These are phyloP conservation scores for Rhagoletis pomonella DNA, from an alignment of 1,140 invertebrate species.

Conservation along the genomic window DNA sequence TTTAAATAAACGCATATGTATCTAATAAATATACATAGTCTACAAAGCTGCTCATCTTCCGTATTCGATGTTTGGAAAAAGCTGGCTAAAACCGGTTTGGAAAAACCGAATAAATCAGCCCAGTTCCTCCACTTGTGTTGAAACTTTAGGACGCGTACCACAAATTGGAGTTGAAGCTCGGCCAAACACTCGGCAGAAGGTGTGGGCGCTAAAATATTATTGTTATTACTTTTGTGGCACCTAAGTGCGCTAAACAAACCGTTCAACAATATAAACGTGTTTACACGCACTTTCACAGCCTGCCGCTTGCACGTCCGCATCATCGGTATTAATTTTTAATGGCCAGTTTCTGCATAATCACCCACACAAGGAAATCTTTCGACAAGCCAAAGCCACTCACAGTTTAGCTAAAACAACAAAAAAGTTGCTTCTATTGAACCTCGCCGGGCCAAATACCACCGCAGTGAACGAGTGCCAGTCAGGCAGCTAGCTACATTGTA, in stretches of 20 bases:
- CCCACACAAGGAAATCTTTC: not conserved
- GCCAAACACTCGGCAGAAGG: no score
- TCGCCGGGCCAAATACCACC: not conserved
- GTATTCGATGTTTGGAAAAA: no score
- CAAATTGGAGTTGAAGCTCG: no score
- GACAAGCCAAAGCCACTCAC: not conserved
- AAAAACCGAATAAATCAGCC: no score
- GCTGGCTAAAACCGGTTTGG: no score
- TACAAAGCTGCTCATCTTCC: no score
- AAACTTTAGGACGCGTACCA: no score
- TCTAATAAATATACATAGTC: no score
- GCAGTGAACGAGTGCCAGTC: not conserved
- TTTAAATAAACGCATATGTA: no score
- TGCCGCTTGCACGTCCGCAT: not conserved
- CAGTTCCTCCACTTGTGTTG: no score
- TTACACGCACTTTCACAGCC: not conserved
- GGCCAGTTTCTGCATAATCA: not conserved
- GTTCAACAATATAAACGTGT: not conserved
- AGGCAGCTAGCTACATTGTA: not conserved
- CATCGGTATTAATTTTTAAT: not conserved
- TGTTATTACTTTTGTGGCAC: not conserved
- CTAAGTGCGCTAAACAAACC: not conserved
- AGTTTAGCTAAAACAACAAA: no score
- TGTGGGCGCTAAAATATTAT: no score
- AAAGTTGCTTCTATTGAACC: not conserved